phyloP scores from a whole-genome alignment of 1,140 invertebrate genomes.

The Pseudomyrmex gracilis region DNA sequence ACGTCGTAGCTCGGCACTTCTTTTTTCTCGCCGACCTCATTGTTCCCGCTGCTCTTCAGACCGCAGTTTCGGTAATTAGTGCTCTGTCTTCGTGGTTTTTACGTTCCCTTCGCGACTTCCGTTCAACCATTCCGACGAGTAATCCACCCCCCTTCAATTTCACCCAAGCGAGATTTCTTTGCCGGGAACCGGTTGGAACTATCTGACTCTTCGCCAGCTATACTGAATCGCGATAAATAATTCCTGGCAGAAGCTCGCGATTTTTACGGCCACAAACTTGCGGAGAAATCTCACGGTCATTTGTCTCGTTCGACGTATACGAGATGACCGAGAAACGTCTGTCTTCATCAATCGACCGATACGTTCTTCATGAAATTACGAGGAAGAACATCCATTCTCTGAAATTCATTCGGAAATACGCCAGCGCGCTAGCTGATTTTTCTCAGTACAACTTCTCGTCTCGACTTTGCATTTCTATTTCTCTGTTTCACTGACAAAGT shows the following conservation, averaged over 20 bases:
- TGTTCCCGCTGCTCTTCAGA: slow-evolving; percentile 32
- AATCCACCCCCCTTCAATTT: slow-evolving; percentile 7
- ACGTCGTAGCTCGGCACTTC: slow-evolving; percentile 6
- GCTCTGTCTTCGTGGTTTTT: slow-evolving; percentile 11
- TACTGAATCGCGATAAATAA: slow-evolving; percentile 71
- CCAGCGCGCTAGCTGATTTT: not conserved
- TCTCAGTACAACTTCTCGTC: not conserved
- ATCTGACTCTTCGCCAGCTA: slow-evolving; percentile 58
- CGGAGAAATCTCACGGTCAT: slow-evolving; percentile 53
- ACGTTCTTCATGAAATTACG: slow-evolving; percentile 51
- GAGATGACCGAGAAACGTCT: not conserved
- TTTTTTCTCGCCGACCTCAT: slow-evolving; percentile 38
- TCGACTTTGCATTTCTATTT: slow-evolving; percentile 21
- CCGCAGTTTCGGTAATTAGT: slow-evolving; percentile 67
- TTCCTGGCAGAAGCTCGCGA: slow-evolving; percentile 67
- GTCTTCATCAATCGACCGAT: slow-evolving; percentile 17
- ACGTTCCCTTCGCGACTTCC: not conserved
- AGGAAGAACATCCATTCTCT: slow-evolving; percentile 37
- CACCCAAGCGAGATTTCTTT: slow-evolving; percentile 14
- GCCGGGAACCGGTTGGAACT: slow-evolving; percentile 1
- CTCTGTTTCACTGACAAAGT: slow-evolving; percentile 13
- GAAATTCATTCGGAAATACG: slow-evolving; percentile 39
- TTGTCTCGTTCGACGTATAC: slow-evolving; percentile 18
- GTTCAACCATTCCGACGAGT: not conserved
- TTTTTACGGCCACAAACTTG: slow-evolving; percentile 23